These are phyloP conservation scores for Oriolus oriolus DNA, from an alignment of 2,113 vertebrate species.

Conservation along the genomic window DNA sequence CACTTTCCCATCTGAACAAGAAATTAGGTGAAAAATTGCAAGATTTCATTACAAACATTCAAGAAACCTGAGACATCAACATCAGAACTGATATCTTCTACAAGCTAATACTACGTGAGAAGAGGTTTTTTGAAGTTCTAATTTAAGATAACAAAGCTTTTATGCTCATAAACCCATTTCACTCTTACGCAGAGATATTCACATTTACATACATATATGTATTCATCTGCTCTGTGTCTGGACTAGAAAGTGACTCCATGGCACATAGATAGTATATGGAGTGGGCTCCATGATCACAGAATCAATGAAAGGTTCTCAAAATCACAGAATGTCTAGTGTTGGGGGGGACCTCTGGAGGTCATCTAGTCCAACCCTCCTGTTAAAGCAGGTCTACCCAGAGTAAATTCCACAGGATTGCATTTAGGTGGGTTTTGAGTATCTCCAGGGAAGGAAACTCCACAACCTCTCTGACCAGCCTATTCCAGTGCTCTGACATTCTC, in stretches of 20 bases:
- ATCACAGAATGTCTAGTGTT: background rate
- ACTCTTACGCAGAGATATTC: background rate
- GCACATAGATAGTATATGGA: background rate
- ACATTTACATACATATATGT: background rate
- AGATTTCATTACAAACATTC: background rate
- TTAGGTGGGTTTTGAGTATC: background rate
- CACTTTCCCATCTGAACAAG: background rate
- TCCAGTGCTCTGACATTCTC: background rate
- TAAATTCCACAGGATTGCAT: background rate
- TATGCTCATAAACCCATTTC: background rate
- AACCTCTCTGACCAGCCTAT: background rate
- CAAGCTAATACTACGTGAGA: background rate
- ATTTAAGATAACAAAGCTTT: background rate
- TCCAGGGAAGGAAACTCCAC: background rate
- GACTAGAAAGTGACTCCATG: background rate
- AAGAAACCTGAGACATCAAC: background rate
- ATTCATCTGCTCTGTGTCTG: background rate
- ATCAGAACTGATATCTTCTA: background rate
- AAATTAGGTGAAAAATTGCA: background rate
- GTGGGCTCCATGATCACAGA: background rate
- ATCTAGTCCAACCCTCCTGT: background rate
- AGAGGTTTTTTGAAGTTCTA: background rate
- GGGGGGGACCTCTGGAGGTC: background rate
- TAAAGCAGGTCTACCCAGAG: background rate
- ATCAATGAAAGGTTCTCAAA: background rate